Evolutionary conservation across 2,797 vertebrate genomes (phyloP).

Genomic region (Etheostoma perlongum): DNA sequence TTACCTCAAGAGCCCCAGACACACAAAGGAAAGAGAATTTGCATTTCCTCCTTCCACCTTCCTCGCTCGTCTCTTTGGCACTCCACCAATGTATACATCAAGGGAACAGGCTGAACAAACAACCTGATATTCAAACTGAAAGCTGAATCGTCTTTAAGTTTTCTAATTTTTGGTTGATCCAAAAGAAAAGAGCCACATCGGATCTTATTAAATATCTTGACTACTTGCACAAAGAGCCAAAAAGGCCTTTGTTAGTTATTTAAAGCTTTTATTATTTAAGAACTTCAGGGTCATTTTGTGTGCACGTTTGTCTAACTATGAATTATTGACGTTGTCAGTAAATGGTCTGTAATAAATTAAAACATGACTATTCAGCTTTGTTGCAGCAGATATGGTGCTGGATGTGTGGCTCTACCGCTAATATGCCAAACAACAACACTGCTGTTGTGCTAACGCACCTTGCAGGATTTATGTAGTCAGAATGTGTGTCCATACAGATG

Average conservation of each 20-base stretch:
- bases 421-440: conserved; percentile 4
- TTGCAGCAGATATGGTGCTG: background rate
- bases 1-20: background rate
- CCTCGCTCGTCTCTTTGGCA: background rate
- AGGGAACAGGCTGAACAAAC: background rate
- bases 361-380: background rate
- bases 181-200: background rate
- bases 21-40: no score
- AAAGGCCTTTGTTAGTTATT: background rate
- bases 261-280: conserved; percentile 14
- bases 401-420: background rate
- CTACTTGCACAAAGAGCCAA: background rate
- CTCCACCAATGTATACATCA: conserved; percentile 1
- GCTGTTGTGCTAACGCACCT: conserved; percentile 8
- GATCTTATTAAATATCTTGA: background rate
- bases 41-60: background rate
- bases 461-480: background rate
- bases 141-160: background rate
- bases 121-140: background rate
- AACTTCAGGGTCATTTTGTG: background rate
- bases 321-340: conserved; percentile 25
- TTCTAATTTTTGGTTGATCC: conserved; percentile 2
- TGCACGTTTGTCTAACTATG: conserved; percentile 16
- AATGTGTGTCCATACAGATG: background rate
- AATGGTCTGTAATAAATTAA: background rate